Evolutionary conservation across 2,113 vertebrate genomes (phyloP), one percentile per base, ranked within the genome.

Genomic region (Aplodontia rufa): DNA sequence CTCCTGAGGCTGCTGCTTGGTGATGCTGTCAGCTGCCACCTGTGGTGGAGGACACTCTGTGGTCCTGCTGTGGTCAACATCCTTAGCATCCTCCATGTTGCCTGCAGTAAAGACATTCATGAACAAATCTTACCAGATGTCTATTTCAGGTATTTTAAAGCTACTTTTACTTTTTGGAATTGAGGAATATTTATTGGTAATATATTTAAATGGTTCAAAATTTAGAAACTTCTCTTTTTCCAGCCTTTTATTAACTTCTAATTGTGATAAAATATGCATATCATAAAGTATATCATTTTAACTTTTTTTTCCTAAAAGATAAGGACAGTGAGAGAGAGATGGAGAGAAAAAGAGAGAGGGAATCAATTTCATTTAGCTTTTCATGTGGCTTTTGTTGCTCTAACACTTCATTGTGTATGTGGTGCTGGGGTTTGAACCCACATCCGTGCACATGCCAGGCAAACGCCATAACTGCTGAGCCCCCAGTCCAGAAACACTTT

Each of bases 61-160:
- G 0, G 95, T 96, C 0, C 60, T 60, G 7, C 95, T 97, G 60
- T 97, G 97, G 16, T 93, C 13, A 2, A 74, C 53, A 40, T 98
- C 90, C 49, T 74, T 53, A 28, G 91, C 97, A 22, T 86, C 96
- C 85, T 99, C 99, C 99, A 99, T 99, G 80, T 51, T 45, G 19
- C 97, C 98, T 92, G 91, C 62, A 40, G 90, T 7, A 8, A 1
- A 97, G 66, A 83, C 95, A 94, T 6, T 91, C 1, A 32, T 4
- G 4, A 30, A 62, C 85, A 76, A 75, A n/a, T 42, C 90, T 64
- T 51, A 58, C 17, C 55, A 42, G 35, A 40, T 19, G n/a, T 28
- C 5, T 0, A 0, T 7, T 49, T 47, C 24, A 0, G 47, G 4
- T 5, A 37, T 1, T 51, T 28, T 6, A 0, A n/a, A 35, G 3